Evolutionary conservation across 2,888 invertebrate genomes (phyloP).

Genomic region (Scaptomyza cyrtandrae): DNA sequence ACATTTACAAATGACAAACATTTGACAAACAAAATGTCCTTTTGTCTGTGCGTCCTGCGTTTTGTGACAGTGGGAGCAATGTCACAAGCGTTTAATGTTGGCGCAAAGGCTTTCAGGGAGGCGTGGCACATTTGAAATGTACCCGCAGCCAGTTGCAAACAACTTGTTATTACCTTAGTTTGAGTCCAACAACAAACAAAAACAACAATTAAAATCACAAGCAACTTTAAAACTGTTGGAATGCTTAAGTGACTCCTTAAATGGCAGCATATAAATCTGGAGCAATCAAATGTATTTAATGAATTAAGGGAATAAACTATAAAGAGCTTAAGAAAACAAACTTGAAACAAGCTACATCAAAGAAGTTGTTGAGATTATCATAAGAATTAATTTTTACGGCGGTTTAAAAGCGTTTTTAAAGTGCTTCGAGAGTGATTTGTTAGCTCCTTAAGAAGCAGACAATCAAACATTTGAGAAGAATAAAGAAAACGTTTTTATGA

Average conservation of each 20-base stretch:
- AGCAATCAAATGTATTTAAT: slow-evolving; percentile 51
- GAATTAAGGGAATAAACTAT: slow-evolving; percentile 3
- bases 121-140: slow-evolving; percentile 31
- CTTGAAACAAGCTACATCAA: slow-evolving; percentile 5
- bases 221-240: slow-evolving; percentile 3
- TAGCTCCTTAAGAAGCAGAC: background rate
- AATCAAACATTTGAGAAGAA: slow-evolving; percentile 5
- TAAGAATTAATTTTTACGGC: slow-evolving; percentile 15
- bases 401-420: background rate
- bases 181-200: slow-evolving; percentile 8
- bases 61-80: slow-evolving; percentile 46
- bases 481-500: background rate
- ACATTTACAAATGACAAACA: slow-evolving; percentile 81
- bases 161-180: slow-evolving; percentile 20
- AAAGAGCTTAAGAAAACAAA: slow-evolving; percentile 6
- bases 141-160: slow-evolving; percentile 41
- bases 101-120: slow-evolving; percentile 17
- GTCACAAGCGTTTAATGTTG: slow-evolving; percentile 66
- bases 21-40: slow-evolving; percentile 75
- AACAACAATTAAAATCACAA: slow-evolving; percentile 16
- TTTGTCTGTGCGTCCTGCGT: slow-evolving; percentile 38
- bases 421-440: background rate
- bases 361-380: too few relatives aligned
- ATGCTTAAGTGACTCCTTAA: background rate
- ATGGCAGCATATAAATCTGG: slow-evolving; percentile 4